A percentile compares a stretch with the other conserved stretches of the same genome.
phyloP scores from a whole-genome alignment of 2,888 invertebrate genomes.

The Zaprionus obscuricornis region DNA sequence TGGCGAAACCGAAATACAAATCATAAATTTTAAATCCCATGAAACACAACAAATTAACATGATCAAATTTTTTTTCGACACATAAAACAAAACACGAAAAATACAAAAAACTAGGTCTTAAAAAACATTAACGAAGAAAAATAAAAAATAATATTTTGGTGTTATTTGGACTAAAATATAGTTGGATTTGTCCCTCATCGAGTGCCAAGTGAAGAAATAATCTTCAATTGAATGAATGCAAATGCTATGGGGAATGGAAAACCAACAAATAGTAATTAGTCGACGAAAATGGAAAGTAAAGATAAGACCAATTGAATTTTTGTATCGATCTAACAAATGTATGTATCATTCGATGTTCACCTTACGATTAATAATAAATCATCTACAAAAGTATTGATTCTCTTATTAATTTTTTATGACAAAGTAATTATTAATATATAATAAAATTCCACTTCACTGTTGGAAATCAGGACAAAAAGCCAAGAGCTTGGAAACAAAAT shows the following conservation, averaged over 20 bases:
- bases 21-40: conserved; percentile 72
- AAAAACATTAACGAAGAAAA: conserved; percentile 35
- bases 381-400: conserved; percentile 48
- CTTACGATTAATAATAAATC: conserved; percentile 76
- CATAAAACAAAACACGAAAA: conserved; percentile 67
- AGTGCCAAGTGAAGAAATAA: conserved; percentile 70
- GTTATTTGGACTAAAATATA: conserved; percentile 70
- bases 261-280: conserved; percentile 11
- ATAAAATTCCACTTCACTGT: conserved; percentile 58
- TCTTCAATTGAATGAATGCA: conserved; percentile 43
- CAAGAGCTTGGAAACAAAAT: conserved; percentile 38
- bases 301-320: no score
- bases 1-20: conserved; percentile 36
- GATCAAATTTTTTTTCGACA: conserved; percentile 76
- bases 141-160: conserved; percentile 63
- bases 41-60: conserved; percentile 75
- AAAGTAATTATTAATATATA: no score
- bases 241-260: conserved; percentile 38
- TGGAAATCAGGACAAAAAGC: conserved; percentile 71
- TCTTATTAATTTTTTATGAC: conserved; percentile 78
- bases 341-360: conserved; percentile 45
- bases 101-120: conserved; percentile 28
- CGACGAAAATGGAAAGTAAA: no score
- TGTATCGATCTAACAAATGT: conserved; percentile 57
- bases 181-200: conserved; percentile 20